Evolutionary conservation across 2,888 invertebrate genomes (phyloP), one percentile per base, ranked within the genome.

Genomic region (Sturmia bella): DNA sequence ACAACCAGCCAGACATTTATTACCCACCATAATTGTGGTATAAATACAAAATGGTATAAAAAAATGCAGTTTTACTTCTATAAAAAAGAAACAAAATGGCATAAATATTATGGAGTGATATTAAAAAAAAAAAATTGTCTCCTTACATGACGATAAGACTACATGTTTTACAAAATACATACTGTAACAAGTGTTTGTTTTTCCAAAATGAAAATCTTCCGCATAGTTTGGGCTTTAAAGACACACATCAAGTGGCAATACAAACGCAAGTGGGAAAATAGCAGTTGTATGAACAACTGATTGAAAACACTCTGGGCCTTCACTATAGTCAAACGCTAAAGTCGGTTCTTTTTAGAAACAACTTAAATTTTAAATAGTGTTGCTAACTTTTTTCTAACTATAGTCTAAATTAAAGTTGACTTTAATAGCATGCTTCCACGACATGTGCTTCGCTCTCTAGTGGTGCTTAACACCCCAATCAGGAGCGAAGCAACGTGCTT

Each of bases 91-190:
- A 41, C 15, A 57, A 52, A 61, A 15, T 45, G 39, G 15, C 9
- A 24, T 37, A 17, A 64, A 64, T 59, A 56, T 64, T 32, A 66
- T 73, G 45, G 43, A 73, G 72, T 52, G 66, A 79, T 73, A 73
- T n/a, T n/a, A 78, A 52, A 72, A 72, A 73, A 27, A 27, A 27
- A 32, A 50, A 52, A 43, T 48, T 63, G 64, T 72, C 50, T 52
- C 6, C 21, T 27, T 41, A 64, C 27, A 48, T 57, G n/a, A 59
- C 17, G 11, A 24, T 32, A 15, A 11, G 56, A 43, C 19, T 13
- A 21, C 9, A n/a, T 50, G 41, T 50, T 52, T 61, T 2, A 13
- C 4, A 52, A 12, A 41, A 59, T 74, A 48, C 27, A 59, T 74
- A 48, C 27, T 43, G 24, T 17, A 63, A 37, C 45, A 32, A 64